phyloP scores from a whole-genome alignment of 2,888 invertebrate species.

The Idaea aversata region DNA sequence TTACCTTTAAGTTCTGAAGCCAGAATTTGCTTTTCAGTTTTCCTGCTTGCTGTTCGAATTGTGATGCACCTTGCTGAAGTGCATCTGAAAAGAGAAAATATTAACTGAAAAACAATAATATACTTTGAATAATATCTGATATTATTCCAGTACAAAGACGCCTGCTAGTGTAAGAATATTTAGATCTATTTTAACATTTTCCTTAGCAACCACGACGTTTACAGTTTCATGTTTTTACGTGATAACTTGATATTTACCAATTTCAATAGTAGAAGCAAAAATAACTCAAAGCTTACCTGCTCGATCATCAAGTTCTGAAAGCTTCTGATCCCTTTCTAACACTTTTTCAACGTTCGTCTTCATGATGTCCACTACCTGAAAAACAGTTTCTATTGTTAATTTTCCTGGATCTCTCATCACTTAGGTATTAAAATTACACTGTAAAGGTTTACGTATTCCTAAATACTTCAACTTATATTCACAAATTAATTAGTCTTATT shows the following conservation, averaged over 20 bases:
- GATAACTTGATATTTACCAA: not conserved
- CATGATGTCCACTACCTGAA: slow-evolving; percentile 95
- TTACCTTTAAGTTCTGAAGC: slow-evolving; percentile 98
- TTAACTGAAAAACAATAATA: not conserved
- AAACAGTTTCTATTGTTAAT: not conserved
- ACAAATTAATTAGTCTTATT: no score
- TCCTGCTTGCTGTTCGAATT: slow-evolving; percentile 98
- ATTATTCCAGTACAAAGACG: not conserved
- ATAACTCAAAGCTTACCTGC: slow-evolving; percentile 74
- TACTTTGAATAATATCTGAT: not conserved
- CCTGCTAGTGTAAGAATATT: no score
- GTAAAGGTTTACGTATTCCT: no score
- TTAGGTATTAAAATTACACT: not conserved
- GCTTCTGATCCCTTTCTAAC: slow-evolving; percentile 96
- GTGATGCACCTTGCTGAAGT: slow-evolving; percentile 95
- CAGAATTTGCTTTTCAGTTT: slow-evolving; percentile 98
- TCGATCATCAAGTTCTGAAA: slow-evolving; percentile 96
- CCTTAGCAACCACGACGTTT: no score
- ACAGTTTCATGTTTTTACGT: no score
- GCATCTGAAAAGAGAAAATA: slow-evolving; percentile 82
- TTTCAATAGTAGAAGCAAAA: not conserved
- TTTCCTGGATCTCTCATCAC: not conserved
- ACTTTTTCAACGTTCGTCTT: slow-evolving; percentile 98
- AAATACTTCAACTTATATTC: no score
- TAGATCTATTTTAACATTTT: no score